phyloP scores from a whole-genome alignment of 2,113 vertebrate genomes.

The Percina caprodes region DNA sequence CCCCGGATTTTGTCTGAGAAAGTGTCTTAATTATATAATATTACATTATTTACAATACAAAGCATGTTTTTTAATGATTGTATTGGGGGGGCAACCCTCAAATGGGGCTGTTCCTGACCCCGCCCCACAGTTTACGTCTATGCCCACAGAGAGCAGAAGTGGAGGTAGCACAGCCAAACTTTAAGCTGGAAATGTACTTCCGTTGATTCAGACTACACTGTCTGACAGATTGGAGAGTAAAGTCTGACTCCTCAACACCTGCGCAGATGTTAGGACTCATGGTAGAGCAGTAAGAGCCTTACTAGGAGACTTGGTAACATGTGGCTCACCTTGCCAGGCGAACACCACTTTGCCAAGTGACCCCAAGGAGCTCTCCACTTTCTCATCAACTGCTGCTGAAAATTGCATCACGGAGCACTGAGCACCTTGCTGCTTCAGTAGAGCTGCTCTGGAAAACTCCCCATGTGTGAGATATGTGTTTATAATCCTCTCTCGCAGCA shows the following conservation, averaged over 20 bases:
- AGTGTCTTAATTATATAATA: too few species aligned
- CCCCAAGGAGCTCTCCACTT: background rate
- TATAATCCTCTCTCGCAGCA: background rate
- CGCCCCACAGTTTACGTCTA: too few species aligned
- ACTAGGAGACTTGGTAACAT: background rate
- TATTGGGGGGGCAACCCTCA: too few species aligned
- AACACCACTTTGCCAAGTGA: background rate
- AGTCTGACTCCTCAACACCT: background rate
- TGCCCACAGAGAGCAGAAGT: too few species aligned
- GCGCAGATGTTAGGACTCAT: background rate
- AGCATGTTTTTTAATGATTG: too few species aligned
- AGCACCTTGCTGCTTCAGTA: slow-evolving; percentile 8
- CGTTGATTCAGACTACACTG: too few species aligned
- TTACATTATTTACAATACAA: too few species aligned
- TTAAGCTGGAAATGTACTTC: too few species aligned
- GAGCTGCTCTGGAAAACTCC: slow-evolving; percentile 13
- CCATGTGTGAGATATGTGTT: background rate
- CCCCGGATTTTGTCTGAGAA: too few species aligned
- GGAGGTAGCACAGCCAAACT: too few species aligned
- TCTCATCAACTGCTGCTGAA: slow-evolving; percentile 11
- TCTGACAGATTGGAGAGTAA: background rate
- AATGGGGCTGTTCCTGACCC: too few species aligned
- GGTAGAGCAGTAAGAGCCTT: background rate
- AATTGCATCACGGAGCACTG: background rate
- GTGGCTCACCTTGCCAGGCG: background rate